A percentile compares a stretch with the other conserved stretches of the same genome.
phyloP scores from a whole-genome alignment of 2,888 invertebrate genomes.

The Deilephila porcellus region DNA sequence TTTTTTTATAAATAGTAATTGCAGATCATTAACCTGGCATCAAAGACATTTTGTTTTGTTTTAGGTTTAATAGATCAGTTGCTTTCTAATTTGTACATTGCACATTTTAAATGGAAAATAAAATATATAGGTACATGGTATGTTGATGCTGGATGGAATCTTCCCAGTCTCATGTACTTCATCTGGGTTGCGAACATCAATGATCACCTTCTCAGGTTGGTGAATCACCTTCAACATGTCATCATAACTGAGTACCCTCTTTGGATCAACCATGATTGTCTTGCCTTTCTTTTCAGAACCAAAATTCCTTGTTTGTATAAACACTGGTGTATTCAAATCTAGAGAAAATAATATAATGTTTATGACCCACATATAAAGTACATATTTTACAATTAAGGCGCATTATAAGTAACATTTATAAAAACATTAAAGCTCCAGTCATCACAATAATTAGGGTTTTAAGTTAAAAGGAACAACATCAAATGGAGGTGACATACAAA shows the following conservation, averaged over 20 bases:
- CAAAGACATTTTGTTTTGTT: no score
- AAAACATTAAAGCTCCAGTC: no score
- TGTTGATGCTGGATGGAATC: constrained; percentile 91
- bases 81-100: background rate
- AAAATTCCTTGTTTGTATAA: constrained; percentile 38
- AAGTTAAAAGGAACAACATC: no score
- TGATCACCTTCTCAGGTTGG: constrained; percentile 83
- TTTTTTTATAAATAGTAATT: no score
- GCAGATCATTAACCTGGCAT: no score
- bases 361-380: no score
- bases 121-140: constrained; percentile 85
- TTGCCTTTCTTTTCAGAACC: constrained; percentile 37
- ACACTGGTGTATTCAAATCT: background rate
- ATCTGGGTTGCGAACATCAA: constrained; percentile 91
- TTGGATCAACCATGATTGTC: constrained; percentile 68
- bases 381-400: no score
- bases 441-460: no score
- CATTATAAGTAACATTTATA: no score
- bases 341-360: background rate
- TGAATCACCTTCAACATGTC: constrained; percentile 72
- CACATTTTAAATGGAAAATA: background rate
- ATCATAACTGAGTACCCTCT: constrained; percentile 70
- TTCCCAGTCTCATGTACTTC: constrained; percentile 88
- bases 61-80: no score
- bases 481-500: no score